Evolutionary conservation across 2,113 vertebrate genomes (phyloP).

Genomic region (Eptesicus fuscus): DNA sequence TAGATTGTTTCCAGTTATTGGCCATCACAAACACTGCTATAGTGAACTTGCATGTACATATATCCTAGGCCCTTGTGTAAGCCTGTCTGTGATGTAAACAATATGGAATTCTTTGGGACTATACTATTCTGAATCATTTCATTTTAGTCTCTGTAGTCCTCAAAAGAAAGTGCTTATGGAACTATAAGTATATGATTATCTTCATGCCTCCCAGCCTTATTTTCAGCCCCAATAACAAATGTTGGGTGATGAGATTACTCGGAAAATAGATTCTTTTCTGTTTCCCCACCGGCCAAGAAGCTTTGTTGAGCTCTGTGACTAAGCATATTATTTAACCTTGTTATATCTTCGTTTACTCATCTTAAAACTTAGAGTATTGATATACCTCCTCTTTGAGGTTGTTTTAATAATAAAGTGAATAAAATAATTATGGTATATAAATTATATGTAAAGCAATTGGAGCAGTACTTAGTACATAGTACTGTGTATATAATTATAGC

Average conservation of each 20-base stretch:
- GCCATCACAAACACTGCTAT: not conserved
- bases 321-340: not conserved
- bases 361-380: not conserved
- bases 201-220: not conserved
- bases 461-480: not conserved
- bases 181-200: not conserved
- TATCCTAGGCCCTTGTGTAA: not conserved
- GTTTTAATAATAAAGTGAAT: conserved; percentile 37
- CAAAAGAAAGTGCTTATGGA: not conserved
- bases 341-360: not conserved
- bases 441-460: not conserved
- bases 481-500: not conserved
- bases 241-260: not conserved
- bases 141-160: not conserved
- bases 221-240: not conserved
- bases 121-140: not conserved
- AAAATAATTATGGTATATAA: conserved; percentile 8
- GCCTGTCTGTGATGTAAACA: not conserved
- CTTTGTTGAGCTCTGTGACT: not conserved
- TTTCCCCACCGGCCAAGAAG: not conserved
- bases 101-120: not conserved
- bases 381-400: not conserved
- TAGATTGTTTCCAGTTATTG: not conserved
- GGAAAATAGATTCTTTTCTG: conserved; percentile 26
- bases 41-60: not conserved